Evolutionary conservation across 2,113 vertebrate genomes (phyloP), one percentile per base, ranked within the genome.

Genomic region (Spizaetus ornatus): DNA sequence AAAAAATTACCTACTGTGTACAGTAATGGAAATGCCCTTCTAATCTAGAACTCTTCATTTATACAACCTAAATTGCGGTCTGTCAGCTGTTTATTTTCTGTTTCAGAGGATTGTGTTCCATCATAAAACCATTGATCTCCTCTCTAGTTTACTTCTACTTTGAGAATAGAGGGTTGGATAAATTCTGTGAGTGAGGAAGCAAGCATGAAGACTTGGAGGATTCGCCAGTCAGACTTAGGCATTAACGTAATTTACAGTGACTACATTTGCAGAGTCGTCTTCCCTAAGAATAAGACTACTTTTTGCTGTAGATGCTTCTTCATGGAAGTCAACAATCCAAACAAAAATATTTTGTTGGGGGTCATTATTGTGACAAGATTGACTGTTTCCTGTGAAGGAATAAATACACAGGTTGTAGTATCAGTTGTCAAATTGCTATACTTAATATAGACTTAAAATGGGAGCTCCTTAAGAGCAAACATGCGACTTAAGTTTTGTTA

Each of bases 331-430:
- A 56, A 1, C 52, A 62, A 22, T 58, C n/a, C 63, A 59, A 92
- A 53, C 23, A 73, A 32, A 73, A 56, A 40, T 70, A 43, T 6
- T 77, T 80, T 59, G 7, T 47, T 65, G 29, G 14, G 18, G 4
- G 13, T 73, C 27, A 3, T 87, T 58, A 36, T 1, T 86, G 25
- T 78, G 77, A 58, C 18, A 67, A 32, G 43, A 36, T 19, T 42
- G 16, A 38, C 13, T 42, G 8, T 83, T 93, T 81, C 9, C 31
- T 66, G 26, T 56, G 67, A 73, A 66, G 27, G 26, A 95, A 45
- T 55, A 88, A 87, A 61, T 69, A 62, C 2, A 38, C 17, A 4
- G 0, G 0, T 47, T 10, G 4, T 42, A 16, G 32, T 29, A 16
- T 26, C 31, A 55, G 27, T 32, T 82, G 61, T 79, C 16, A 79